These are phyloP conservation scores for Rhingia rostrata DNA, from an alignment of 2,888 invertebrate species.

Conservation along the genomic window DNA sequence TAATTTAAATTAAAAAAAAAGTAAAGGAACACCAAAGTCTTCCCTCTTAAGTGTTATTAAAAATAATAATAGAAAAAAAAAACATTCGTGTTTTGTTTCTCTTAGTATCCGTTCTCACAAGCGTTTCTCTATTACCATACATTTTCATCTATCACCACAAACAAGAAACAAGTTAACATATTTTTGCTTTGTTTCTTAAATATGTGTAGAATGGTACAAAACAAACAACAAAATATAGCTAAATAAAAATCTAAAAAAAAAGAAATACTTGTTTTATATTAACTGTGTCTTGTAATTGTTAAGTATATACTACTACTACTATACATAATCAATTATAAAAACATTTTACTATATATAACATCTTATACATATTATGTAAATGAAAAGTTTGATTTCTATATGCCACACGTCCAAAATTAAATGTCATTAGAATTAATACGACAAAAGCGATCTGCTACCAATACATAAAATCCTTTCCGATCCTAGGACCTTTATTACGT, in stretches of 20 bases:
- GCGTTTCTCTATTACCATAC: constrained; percentile 41
- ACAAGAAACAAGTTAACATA: constrained; percentile 34
- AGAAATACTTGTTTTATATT: constrained; percentile 67
- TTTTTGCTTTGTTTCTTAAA: constrained; percentile 6
- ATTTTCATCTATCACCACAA: constrained; percentile 50
- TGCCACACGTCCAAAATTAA: constrained; percentile 62
- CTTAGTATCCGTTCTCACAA: constrained; percentile 49
- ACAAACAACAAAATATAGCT: constrained; percentile 54
- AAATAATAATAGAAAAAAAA: constrained; percentile 8
- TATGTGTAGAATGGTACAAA: constrained; percentile 70
- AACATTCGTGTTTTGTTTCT: constrained; percentile 34
- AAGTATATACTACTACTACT: constrained; percentile 71
- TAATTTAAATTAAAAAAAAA: constrained; percentile 34
- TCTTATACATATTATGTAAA: constrained; percentile 58
- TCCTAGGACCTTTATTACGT: constrained; percentile 49
- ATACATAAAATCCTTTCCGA: constrained; percentile 55
- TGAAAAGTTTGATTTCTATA: constrained; percentile 47
- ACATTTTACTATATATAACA: constrained; percentile 58
- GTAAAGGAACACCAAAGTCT: constrained; percentile 72
- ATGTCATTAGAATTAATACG: constrained; percentile 28
- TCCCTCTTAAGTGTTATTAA: constrained; percentile 66
- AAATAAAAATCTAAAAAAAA: constrained; percentile 36
- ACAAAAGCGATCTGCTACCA: constrained; percentile 58
- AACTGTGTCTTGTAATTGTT: constrained; percentile 73
- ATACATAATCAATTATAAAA: constrained; percentile 69